Percentiles rank a stretch among this genome's conserved stretches.
Conservation (phyloP, 2,113 vertebrate genomes). For the Cebidichthys violaceus region DNA sequence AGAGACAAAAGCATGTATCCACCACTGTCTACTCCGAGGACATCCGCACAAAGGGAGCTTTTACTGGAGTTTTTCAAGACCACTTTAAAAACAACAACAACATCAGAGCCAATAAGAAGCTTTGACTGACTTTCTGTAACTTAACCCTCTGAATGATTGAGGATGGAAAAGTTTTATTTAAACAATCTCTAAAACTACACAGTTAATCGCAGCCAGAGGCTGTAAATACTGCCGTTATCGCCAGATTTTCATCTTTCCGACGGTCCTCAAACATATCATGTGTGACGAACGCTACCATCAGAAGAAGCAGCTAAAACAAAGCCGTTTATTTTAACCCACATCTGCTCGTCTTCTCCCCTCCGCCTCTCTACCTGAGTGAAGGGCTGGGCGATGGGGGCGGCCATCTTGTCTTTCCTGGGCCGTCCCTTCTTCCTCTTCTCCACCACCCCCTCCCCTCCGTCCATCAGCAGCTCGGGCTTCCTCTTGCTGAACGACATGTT, state of each 20-base stretch:
- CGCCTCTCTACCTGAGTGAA: conserved; percentile 86
- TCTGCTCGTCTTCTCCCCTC: not conserved
- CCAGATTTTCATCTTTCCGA: no score
- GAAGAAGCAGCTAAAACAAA: no score
- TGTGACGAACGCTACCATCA: no score
- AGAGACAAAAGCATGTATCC: not conserved
- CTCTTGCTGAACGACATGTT: conserved; percentile 88
- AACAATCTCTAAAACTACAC: no score
- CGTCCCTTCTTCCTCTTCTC: conserved; percentile 98
- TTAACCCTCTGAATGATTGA: no score
- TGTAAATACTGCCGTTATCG: no score
- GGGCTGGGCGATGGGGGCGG: conserved; percentile 83
- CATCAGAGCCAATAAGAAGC: not conserved
- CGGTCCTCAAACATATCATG: no score
- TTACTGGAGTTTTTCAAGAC: no score
- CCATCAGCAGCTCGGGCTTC: conserved; percentile 87
- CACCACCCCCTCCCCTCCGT: conserved; percentile 86
- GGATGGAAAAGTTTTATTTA: no score
- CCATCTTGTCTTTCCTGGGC: conserved; percentile 93
- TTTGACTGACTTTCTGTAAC: not conserved
- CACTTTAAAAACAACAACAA: no score
- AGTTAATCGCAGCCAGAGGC: no score
- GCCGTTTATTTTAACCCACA: no score
- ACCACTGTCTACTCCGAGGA: not conserved
- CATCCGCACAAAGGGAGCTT: not conserved